Evolutionary conservation across 2,888 invertebrate species (phyloP).

Genomic region (Acleris emargana): DNA sequence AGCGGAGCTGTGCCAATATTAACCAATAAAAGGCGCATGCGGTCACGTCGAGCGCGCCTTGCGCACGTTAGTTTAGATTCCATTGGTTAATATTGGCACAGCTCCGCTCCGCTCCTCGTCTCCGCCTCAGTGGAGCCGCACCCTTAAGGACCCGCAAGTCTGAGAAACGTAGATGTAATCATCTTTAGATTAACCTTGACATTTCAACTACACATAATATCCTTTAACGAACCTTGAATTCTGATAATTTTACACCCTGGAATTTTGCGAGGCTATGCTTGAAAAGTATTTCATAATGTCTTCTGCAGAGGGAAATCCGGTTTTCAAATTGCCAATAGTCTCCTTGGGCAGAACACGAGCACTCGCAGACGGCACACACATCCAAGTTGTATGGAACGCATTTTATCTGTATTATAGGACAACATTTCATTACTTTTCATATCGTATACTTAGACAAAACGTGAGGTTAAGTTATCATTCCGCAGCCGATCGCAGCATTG

Average conservation of each 20-base stretch:
- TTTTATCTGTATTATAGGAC: conserved; percentile 64
- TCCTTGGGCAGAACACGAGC: conserved; percentile 77
- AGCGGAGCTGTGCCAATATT: no score
- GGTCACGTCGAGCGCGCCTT: no score
- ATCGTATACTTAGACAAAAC: no score
- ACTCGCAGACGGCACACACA: conserved; percentile 69
- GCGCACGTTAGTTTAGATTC: no score
- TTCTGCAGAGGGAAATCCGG: conserved; percentile 72
- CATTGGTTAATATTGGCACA: no score
- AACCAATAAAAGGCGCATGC: no score
- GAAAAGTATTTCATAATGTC: conserved; percentile 69
- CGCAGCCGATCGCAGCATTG: no score
- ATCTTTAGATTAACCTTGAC: neutral
- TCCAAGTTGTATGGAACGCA: conserved; percentile 80
- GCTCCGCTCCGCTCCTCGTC: no score
- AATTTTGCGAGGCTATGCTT: conserved; percentile 71
- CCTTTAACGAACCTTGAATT: conserved; percentile 68
- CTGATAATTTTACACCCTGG: conserved; percentile 68
- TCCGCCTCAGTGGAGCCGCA: no score
- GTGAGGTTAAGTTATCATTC: no score
- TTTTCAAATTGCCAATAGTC: conserved; percentile 85
- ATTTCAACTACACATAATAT: conserved; percentile 20
- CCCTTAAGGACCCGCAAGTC: no score
- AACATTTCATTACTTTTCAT: conserved; percentile 5
- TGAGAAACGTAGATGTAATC: no score